Percentiles rank a stretch among this genome's conserved stretches.
phyloP scores from a whole-genome alignment of 2,888 invertebrate species.

The Parnassius mnemosyne region DNA sequence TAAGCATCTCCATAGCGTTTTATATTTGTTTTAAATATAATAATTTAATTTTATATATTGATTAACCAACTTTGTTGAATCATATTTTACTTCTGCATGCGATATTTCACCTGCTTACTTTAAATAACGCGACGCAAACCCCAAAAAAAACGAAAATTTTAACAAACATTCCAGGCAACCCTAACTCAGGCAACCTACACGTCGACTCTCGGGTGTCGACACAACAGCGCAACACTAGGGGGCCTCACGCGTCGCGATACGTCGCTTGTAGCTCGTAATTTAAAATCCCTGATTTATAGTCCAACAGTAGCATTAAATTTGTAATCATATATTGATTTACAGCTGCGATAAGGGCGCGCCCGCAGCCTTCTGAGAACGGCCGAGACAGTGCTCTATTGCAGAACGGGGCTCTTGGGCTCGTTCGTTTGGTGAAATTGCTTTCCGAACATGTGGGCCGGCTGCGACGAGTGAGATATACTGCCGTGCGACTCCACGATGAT shows the following conservation, averaged over 20 bases:
- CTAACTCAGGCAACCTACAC: constrained; percentile 36
- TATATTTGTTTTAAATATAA: no score
- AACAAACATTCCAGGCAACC: constrained; percentile 7
- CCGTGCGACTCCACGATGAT: constrained; percentile 8
- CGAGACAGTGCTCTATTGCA: constrained; percentile 50
- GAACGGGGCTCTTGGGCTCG: constrained; percentile 41
- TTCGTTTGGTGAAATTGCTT: constrained; percentile 58
- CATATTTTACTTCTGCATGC: no score
- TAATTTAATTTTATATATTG: no score
- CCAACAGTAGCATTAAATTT: constrained; percentile 81
- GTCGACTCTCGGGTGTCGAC: constrained; percentile 72
- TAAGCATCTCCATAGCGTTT: no score
- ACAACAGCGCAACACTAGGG: constrained; percentile 74
- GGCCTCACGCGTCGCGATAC: constrained; percentile 76
- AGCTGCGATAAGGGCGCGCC: constrained; percentile 71
- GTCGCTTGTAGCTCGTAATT: constrained; percentile 76
- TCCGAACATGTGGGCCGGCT: constrained; percentile 45
- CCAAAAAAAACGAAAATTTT: background rate
- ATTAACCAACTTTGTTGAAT: no score
- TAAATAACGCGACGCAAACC: background rate
- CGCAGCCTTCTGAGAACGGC: constrained; percentile 67
- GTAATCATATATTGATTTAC: constrained; percentile 81
- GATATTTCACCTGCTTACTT: background rate
- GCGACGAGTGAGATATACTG: constrained; percentile 32
- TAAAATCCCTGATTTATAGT: constrained; percentile 78